These are phyloP conservation scores for Leptatherina wallacei DNA, from an alignment of 2,797 vertebrate species.

Conservation along the genomic window DNA sequence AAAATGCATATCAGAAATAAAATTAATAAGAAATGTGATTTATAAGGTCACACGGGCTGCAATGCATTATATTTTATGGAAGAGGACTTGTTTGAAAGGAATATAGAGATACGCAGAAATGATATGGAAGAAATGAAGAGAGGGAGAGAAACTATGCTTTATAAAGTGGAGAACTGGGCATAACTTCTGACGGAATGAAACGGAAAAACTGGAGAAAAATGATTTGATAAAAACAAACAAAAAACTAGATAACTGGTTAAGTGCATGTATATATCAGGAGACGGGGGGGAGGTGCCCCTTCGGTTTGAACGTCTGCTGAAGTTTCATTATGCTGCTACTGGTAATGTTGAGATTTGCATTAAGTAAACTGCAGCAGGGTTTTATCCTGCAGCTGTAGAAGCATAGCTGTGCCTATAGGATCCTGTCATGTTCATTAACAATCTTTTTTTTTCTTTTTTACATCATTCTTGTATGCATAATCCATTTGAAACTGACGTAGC, in stretches of 20 bases:
- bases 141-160: neutral
- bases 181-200: neutral
- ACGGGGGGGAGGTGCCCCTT: constrained; percentile 20
- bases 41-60: neutral
- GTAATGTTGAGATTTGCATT: constrained; percentile 71
- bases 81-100: neutral
- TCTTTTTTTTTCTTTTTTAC: neutral
- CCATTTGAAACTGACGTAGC: constrained; percentile 4
- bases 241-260: constrained; percentile 10
- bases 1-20: neutral
- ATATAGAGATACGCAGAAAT: neutral
- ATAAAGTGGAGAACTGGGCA: neutral
- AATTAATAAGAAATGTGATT: neutral
- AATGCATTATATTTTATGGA: neutral
- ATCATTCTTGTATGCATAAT: neutral
- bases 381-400: constrained; percentile 17
- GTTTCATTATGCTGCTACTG: constrained; percentile 46
- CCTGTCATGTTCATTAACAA: constrained; percentile 15
- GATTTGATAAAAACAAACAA: constrained; percentile 12
- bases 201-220: constrained; percentile 23
- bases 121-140: too few species aligned
- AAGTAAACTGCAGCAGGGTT: constrained; percentile 51
- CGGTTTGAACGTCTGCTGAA: constrained; percentile 29
- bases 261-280: constrained; percentile 11
- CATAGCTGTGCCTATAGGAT: constrained; percentile 22